These are phyloP conservation scores for Drosophila paulistorum DNA, from an alignment of 1,140 invertebrate species.

Conservation along the genomic window DNA sequence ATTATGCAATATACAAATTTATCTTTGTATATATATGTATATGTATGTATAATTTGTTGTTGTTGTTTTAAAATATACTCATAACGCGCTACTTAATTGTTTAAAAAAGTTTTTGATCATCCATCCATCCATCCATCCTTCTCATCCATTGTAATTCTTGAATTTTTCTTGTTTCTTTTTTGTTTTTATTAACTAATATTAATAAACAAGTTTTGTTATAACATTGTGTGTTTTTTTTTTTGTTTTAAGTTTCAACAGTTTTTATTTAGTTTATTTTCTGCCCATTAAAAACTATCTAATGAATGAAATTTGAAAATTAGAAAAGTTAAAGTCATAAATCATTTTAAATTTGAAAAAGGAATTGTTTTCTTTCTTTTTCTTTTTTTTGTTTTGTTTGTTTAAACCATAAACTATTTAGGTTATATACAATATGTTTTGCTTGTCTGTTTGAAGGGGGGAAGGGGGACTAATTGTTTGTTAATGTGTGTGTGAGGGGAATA, in stretches of 20 bases:
- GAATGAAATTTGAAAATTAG: conserved; percentile 29
- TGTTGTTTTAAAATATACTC: conserved; percentile 68
- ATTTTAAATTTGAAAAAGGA: conserved; percentile 34
- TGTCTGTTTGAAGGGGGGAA: conserved; percentile 8
- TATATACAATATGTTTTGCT: conserved; percentile 63
- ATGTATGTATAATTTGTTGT: conserved; percentile 37
- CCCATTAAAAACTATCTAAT: conserved; percentile 24
- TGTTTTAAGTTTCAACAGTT: conserved; percentile 16
- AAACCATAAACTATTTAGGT: conserved; percentile 51
- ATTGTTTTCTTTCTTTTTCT: conserved; percentile 14
- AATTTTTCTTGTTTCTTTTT: conserved; percentile 28
- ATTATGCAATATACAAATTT: conserved; percentile 77
- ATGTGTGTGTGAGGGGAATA: conserved; percentile 16
- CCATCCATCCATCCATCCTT: too few relatives aligned
- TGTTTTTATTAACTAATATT: conserved; percentile 71
- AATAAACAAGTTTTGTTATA: conserved; percentile 71
- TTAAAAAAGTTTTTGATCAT: conserved; percentile 60
- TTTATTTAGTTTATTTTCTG: conserved; percentile 22
- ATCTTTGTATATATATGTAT: conserved; percentile 3
- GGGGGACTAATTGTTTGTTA: not conserved
- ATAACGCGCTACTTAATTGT: conserved; percentile 79
- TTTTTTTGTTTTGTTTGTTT: too few relatives aligned
- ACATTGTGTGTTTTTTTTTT: conserved; percentile 47
- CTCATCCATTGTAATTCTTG: conserved; percentile 17
- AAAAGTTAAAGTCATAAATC: conserved; percentile 48